Evolutionary conservation across 2,888 invertebrate genomes (phyloP).

Genomic region (Epinotia demarniana): DNA sequence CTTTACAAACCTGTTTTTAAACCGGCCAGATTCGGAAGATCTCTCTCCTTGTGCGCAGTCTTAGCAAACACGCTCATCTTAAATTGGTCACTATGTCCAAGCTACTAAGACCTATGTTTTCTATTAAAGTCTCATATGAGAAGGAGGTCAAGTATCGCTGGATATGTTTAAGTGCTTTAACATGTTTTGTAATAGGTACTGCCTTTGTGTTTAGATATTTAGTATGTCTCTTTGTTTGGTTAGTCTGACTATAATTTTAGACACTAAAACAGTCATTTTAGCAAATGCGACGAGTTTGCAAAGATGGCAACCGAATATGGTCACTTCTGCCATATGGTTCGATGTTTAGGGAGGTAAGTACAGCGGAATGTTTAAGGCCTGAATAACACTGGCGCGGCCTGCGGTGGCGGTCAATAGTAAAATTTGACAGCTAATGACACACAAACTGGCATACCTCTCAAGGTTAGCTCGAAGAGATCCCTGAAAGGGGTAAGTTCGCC

Average conservation of each 20-base stretch:
- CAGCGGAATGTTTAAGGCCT: no score
- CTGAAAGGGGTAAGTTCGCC: no score
- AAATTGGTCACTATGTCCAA: slow-evolving; percentile 1
- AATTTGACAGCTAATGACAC: no score
- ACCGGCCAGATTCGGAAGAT: slow-evolving; percentile 24
- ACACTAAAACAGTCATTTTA: neutral
- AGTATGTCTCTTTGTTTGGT: slow-evolving; percentile 27
- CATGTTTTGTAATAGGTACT: slow-evolving; percentile 40
- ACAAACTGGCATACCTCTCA: no score
- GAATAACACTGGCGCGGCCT: no score
- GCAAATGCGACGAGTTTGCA: neutral
- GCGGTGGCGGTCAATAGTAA: no score
- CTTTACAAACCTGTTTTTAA: slow-evolving; percentile 57
- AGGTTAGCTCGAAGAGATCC: no score
- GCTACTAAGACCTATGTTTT: neutral
- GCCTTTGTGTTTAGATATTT: slow-evolving; percentile 27
- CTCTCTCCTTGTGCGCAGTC: neutral
- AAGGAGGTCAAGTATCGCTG: slow-evolving; percentile 11
- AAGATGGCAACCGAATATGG: neutral
- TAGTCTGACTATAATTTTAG: slow-evolving; percentile 18
- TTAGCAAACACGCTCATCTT: neutral
- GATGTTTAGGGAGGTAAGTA: no score
- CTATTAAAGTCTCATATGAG: neutral
- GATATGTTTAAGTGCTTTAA: slow-evolving; percentile 36
- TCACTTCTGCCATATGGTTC: no score